Conservation (phyloP, 2,113 vertebrate genomes). For the Seriola aureovittata region DNA sequence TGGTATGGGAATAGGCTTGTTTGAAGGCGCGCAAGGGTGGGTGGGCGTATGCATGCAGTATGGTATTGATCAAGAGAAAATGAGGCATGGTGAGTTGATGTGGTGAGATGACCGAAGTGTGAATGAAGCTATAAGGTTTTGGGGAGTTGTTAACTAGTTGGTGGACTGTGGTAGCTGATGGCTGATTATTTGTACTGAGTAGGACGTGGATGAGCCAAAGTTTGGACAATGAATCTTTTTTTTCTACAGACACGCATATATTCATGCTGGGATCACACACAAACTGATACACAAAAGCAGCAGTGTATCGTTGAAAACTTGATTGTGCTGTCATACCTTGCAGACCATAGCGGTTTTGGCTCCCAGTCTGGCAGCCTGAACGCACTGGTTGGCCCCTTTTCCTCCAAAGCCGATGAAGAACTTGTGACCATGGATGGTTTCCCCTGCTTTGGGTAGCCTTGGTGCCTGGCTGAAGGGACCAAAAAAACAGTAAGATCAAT, state of each 20-base stretch:
- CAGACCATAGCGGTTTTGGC: slow-evolving; percentile 92
- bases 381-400: slow-evolving; percentile 98
- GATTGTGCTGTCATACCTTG: slow-evolving; percentile 87
- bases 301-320: background rate
- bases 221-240: slow-evolving; percentile 20
- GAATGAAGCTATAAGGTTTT: slow-evolving; percentile 64
- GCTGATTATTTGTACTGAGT: slow-evolving; percentile 31
- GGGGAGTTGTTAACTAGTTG: slow-evolving; percentile 62
- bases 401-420: slow-evolving; percentile 98
- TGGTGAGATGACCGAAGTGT: slow-evolving; percentile 67
- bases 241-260: slow-evolving; percentile 2
- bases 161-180: slow-evolving; percentile 33
- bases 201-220: slow-evolving; percentile 36
- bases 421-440: slow-evolving; percentile 94
- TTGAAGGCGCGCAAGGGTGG: slow-evolving; percentile 76
- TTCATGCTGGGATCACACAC: background rate
- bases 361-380: slow-evolving; percentile 94
- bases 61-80: slow-evolving; percentile 82
- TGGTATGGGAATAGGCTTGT: slow-evolving; percentile 80
- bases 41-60: slow-evolving; percentile 80
- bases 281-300: background rate
- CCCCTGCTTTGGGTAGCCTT: slow-evolving; percentile 92
- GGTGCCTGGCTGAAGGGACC: slow-evolving; percentile 87
- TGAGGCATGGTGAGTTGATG: slow-evolving; percentile 70
- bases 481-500: slow-evolving; percentile 51